Base-by-base conservation (phyloP, 2,113 vertebrate genomes). In the Calyptommatus sinebrachiatus region DNA sequence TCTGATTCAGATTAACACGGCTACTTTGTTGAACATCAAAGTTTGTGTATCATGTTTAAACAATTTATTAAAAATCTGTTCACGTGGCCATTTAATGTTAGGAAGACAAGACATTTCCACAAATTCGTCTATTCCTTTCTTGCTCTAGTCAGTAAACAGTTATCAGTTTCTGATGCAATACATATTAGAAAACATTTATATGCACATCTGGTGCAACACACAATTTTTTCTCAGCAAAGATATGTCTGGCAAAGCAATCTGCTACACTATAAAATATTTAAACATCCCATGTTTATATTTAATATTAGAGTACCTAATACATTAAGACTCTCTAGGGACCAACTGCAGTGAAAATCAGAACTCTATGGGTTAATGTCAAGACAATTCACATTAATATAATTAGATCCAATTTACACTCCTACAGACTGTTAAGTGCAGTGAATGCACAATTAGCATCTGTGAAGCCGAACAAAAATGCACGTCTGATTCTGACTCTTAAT, bases 301-400 rank as follows among this genome's bases (percentile, higher is more conserved):
- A 21, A 9, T 76, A 61, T n/a, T 71, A 76, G 66, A 24, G 6
- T 62, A 5, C 57, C 48, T 68, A 16, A 63, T 6, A 70, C 68
- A 22, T 41, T 50, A 41, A 22, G 20, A n/a, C n/a, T 21, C 69
- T 28, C 26, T n/a, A n/a, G 53, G 78, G 61, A 75, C 7, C 12
- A 81, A 9, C 76, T 14, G 35, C 74, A 46, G 8, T 29, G 20
- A 61, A 76, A 50, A 46, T 14, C 0, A 0, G 76, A 66, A 63
- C 26, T 77, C 75, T 73, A 76, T 82, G 77, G 74, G 16, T 16
- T 67, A 8, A 29, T 78, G 80, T 85, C 73, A 26, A 80, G 79
- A 84, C 75, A 22, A 81, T 41, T 22, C 48, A 68, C 45, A 20
- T 61, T 67, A 83, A 71, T 76, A 46, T 84, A 77, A 7, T 71